Evolutionary conservation across 2,888 invertebrate species (phyloP).

Genomic region (Rotaria sp.): DNA sequence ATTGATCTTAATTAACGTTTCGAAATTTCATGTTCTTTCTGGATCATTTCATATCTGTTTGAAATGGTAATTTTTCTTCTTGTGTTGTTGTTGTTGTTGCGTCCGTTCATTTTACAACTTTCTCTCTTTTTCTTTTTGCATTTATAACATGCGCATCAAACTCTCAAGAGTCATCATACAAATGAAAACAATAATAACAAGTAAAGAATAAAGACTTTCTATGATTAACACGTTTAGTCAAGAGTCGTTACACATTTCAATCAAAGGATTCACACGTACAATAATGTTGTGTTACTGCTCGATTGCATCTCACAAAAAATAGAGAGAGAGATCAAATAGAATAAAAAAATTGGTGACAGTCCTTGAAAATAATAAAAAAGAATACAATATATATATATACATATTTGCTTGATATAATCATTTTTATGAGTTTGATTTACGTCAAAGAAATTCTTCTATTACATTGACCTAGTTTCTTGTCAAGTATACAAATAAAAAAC

Average conservation of each 20-base stretch:
- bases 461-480: neutral
- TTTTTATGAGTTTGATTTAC: neutral
- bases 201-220: neutral
- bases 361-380: no score
- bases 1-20: neutral
- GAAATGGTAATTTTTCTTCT: neutral
- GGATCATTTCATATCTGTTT: neutral
- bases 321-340: neutral
- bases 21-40: neutral
- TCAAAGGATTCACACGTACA: neutral
- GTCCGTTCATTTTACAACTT: slow-evolving; percentile 2
- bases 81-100: neutral
- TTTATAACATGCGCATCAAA: neutral
- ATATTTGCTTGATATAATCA: neutral
- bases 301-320: neutral
- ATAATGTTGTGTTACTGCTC: neutral
- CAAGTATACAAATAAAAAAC: neutral
- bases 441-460: neutral
- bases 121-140: neutral
- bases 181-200: slow-evolving; percentile 22
- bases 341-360: no score
- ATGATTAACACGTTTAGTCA: slow-evolving; percentile 22
- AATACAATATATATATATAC: neutral
- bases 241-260: slow-evolving; percentile 14
- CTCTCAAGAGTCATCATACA: slow-evolving; percentile 24